Conservation (phyloP, 2,113 vertebrate species). For the Platycercus adscitus region DNA sequence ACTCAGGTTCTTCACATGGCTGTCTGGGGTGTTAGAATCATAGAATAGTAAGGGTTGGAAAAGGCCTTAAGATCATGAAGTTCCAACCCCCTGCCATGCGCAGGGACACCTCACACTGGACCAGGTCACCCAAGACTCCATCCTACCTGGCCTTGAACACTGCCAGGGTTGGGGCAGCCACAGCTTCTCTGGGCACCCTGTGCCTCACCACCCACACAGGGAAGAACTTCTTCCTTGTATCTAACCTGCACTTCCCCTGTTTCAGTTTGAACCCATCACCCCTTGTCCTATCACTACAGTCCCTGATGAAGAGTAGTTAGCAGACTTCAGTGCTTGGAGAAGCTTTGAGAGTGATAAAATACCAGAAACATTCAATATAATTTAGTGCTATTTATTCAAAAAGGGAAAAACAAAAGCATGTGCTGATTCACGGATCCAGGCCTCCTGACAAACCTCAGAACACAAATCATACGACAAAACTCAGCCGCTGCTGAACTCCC, state of each 20-base stretch:
- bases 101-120: background rate
- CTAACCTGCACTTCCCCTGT: background rate
- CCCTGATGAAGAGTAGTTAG: background rate
- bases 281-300: background rate
- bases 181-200: background rate
- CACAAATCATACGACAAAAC: constrained; percentile 35
- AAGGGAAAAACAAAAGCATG: background rate
- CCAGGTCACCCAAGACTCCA: background rate
- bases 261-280: background rate
- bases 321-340: background rate
- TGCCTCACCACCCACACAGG: background rate
- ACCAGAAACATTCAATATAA: background rate
- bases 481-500: background rate
- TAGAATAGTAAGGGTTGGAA: background rate
- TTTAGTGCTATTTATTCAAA: background rate
- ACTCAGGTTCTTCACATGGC: background rate
- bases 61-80: background rate
- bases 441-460: background rate
- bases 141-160: background rate
- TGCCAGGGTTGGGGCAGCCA: background rate
- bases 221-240: background rate
- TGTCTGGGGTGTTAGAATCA: background rate
- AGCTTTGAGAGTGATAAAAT: background rate
- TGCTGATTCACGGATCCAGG: background rate
- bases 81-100: background rate